These are phyloP conservation scores for Epicauta chinensis DNA, from an alignment of 1,140 invertebrate genomes.

Conservation along the genomic window DNA sequence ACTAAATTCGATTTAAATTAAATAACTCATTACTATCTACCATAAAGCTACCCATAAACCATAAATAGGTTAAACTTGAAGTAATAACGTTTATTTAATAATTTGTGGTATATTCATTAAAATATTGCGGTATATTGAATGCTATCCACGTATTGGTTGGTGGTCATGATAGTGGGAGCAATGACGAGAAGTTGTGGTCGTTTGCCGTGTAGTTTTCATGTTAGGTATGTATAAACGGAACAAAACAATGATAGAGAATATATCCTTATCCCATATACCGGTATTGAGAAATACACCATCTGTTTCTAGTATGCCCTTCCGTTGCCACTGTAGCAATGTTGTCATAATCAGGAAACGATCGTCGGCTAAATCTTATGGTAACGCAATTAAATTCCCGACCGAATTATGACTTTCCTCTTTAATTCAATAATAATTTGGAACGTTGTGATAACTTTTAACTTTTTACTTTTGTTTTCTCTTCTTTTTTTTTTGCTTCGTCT, in stretches of 20 bases:
- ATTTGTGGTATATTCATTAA: no score
- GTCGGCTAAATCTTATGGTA: slow-evolving; percentile 16
- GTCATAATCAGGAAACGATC: slow-evolving; percentile 16
- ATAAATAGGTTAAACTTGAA: no score
- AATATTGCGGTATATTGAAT: slow-evolving; percentile 10
- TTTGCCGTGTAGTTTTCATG: slow-evolving; percentile 12
- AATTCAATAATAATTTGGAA: neutral
- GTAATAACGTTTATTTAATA: no score
- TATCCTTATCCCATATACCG: slow-evolving; percentile 1
- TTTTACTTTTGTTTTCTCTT: no score
- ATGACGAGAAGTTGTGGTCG: slow-evolving; percentile 13
- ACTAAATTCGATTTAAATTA: slow-evolving; percentile 14
- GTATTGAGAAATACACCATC: slow-evolving; percentile 9
- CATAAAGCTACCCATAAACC: no score
- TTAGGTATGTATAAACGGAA: neutral
- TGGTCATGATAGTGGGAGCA: slow-evolving; percentile 16
- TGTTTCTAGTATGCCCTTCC: neutral
- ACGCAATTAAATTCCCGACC: slow-evolving; percentile 12
- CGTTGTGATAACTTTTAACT: no score
- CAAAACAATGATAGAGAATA: neutral
- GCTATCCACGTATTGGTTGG: slow-evolving; percentile 14
- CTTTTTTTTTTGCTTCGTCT: no score
- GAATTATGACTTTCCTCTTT: slow-evolving; percentile 8
- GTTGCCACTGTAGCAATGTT: slow-evolving; percentile 2
- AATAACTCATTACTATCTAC: no score